These are phyloP conservation scores for Prostheceraeus crozeri DNA, from an alignment of 2,888 invertebrate species.

Conservation along the genomic window DNA sequence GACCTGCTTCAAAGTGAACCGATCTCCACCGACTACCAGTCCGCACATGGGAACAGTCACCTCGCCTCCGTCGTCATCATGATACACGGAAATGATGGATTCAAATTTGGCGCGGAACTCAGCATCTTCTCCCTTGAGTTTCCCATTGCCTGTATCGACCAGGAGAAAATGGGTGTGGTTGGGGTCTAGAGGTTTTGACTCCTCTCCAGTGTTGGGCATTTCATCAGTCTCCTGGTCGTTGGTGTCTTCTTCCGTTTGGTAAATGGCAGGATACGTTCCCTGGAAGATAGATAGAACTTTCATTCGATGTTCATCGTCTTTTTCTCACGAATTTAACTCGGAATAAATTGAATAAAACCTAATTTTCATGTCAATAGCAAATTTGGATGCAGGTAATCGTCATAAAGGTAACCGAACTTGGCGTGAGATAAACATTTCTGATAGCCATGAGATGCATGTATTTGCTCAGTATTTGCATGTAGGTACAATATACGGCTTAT, in stretches of 20 bases:
- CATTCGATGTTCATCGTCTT: too few relatives aligned
- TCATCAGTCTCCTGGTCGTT: constrained; percentile 42
- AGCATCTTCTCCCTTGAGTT: constrained; percentile 12
- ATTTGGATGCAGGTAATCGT: too few relatives aligned
- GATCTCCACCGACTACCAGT: constrained; percentile 37
- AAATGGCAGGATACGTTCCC: constrained; percentile 44
- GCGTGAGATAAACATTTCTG: too few relatives aligned
- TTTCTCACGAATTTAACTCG: too few relatives aligned
- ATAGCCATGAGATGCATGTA: too few relatives aligned
- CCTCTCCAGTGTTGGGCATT: constrained; percentile 10
- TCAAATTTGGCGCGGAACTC: constrained; percentile 50
- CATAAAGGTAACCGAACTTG: too few relatives aligned
- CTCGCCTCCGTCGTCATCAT: constrained; percentile 30
- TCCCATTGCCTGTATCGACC: constrained; percentile 41
- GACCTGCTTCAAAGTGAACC: constrained; percentile 36
- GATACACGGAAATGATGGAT: constrained; percentile 44
- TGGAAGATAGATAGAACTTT: too few relatives aligned
- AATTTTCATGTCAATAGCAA: too few relatives aligned
- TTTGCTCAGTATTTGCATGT: too few relatives aligned
- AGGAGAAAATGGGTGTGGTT: constrained; percentile 58
- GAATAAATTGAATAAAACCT: too few relatives aligned
- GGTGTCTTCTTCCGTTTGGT: constrained; percentile 43
- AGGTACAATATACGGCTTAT: too few relatives aligned
- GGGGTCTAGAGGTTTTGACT: constrained; percentile 48
- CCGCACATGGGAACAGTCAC: constrained; percentile 37